phyloP scores from a whole-genome alignment of 2,888 invertebrate genomes.

The Electrophaes corylata region DNA sequence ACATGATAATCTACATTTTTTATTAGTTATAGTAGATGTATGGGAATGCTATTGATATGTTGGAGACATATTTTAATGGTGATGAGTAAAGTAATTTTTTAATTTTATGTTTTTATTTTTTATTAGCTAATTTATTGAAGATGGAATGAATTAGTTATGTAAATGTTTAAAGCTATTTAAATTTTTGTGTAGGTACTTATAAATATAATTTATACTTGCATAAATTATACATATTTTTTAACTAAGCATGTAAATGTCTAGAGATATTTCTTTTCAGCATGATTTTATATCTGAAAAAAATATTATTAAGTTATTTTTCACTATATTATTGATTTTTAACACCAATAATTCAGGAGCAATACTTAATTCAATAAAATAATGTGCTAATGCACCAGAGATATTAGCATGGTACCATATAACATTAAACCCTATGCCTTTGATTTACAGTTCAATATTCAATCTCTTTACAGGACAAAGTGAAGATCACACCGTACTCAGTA shows the following conservation, averaged over 20 bases:
- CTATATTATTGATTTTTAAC: constrained; percentile 5
- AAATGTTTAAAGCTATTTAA: constrained; percentile 16
- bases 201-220: too few species aligned
- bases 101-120: background rate
- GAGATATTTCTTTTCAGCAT: constrained; percentile 17
- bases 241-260: constrained; percentile 20
- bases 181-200: too few species aligned
- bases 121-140: constrained; percentile 8
- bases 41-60: constrained; percentile 12
- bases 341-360: constrained; percentile 10
- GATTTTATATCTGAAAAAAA: constrained; percentile 4
- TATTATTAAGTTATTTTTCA: background rate
- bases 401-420: constrained; percentile 24
- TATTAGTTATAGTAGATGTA: background rate
- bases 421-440: background rate
- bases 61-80: constrained; percentile 1
- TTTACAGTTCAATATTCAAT: constrained; percentile 4
- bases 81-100: background rate
- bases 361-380: constrained; percentile 11
- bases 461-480: constrained; percentile 63
- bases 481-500: constrained; percentile 71
- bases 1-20: background rate
- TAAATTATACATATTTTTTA: too few species aligned
- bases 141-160: background rate
- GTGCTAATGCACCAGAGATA: constrained; percentile 27